Evolutionary conservation across 2,113 vertebrate species (phyloP), one percentile per base, ranked within the genome.

Genomic region (Pyxicephalus adspersus): DNA sequence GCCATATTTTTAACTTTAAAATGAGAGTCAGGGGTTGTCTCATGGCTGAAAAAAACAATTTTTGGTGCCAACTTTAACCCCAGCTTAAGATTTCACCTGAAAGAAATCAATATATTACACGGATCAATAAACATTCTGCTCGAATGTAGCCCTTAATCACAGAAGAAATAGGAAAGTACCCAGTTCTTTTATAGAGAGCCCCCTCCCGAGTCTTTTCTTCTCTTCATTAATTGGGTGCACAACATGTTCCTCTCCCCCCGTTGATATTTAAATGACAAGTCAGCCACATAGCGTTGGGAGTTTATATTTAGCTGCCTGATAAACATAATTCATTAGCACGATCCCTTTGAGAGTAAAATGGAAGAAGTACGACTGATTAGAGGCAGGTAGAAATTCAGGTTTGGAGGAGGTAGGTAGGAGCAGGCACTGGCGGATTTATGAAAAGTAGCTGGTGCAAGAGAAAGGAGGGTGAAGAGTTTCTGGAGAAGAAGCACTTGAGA

Each of bases 271-370:
- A 73, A 81, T 57, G 70, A 73, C 79, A 82, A 57, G 80, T 66
- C 60, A 74, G 26, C 80, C 15, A 57, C 80, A 63, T 61, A 50
- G 80, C 29, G 18, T 19, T 13, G 20, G 75, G 51, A 82, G 38
- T 82, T 82, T 82, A 82, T 82, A 82, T 82, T 82, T 82, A 82
- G 80, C 61, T 28, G 22, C 70, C 75, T 66, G 61, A 75, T 75
- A 57, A 82, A 75, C 80, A 82, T 65, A 75, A 66, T 75, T 82
- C 45, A 82, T 75, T 74, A 82, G 71, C 51, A 22, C 50, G 52
- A 66, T 26, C 20, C 68, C 60, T 73, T 55, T 45, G 70, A 58
- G 80, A 75, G 61, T 29, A 64, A 9, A 61, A 71, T 23, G 63
- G 65, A 60, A 64, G 78, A 64, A 20, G 13, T 31, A 38, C 6